These are phyloP conservation scores for Pycnomerus fuliginosus DNA, from an alignment of 2,888 invertebrate genomes.

Conservation along the genomic window DNA sequence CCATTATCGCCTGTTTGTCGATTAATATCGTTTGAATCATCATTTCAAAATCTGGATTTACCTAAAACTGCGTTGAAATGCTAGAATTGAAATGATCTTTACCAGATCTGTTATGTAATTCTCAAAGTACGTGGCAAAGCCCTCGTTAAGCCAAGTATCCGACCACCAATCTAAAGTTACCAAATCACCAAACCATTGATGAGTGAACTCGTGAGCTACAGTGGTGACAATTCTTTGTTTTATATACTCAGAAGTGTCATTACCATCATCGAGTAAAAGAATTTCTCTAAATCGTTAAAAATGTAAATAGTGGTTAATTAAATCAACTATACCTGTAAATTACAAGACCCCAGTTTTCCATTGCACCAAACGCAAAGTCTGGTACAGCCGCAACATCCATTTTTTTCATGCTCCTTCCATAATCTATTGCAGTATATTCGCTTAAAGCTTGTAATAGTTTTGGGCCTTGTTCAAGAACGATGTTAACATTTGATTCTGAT, in stretches of 20 bases:
- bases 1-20: constrained; percentile 59
- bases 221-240: constrained; percentile 63
- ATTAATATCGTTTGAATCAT: constrained; percentile 67
- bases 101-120: neutral
- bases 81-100: neutral
- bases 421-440: constrained; percentile 59
- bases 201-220: constrained; percentile 74
- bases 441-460: constrained; percentile 56
- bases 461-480: constrained; percentile 53
- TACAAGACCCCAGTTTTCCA: constrained; percentile 90
- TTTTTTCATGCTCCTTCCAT: constrained; percentile 57
- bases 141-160: constrained; percentile 73
- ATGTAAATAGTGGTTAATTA: no score
- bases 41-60: constrained; percentile 59
- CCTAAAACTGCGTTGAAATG: neutral
- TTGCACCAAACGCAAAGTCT: constrained; percentile 79
- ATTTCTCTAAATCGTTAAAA: no score
- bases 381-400: constrained; percentile 80
- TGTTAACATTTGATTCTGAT: constrained; percentile 54
- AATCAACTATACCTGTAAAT: no score
- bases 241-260: constrained; percentile 18
- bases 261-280: constrained; percentile 29
- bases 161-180: constrained; percentile 76
- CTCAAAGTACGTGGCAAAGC: constrained; percentile 72
- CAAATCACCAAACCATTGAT: constrained; percentile 80